Conservation (phyloP, 2,113 vertebrate species). For the Cheilinus undulatus region DNA sequence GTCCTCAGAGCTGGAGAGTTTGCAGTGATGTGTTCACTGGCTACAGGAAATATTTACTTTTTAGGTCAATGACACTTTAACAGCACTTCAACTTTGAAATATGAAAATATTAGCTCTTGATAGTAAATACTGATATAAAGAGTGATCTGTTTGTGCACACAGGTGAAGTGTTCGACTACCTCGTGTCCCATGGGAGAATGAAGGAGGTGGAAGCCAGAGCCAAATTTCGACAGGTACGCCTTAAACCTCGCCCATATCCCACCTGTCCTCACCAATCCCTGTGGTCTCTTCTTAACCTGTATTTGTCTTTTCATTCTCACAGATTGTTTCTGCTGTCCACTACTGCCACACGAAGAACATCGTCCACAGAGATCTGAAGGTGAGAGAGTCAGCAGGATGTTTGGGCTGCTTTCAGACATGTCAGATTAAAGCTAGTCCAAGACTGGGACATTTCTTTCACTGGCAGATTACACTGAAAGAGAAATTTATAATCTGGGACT, state of each 20-base stretch:
- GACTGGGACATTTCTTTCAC: slow-evolving; percentile 36
- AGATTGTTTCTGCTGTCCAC: slow-evolving; percentile 95
- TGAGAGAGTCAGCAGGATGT: slow-evolving; percentile 66
- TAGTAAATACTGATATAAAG: background rate
- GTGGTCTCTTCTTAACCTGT: background rate
- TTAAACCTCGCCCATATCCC: background rate
- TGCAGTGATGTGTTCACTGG: background rate
- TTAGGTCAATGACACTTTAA: background rate
- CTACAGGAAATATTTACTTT: background rate
- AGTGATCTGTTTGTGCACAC: slow-evolving; percentile 3
- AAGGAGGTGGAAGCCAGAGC: slow-evolving; percentile 95
- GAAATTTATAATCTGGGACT: slow-evolving; percentile 64
- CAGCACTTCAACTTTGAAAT: slow-evolving; percentile 6
- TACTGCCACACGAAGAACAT: slow-evolving; percentile 97
- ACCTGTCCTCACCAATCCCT: background rate
- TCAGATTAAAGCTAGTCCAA: slow-evolving; percentile 56
- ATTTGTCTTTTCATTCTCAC: slow-evolving; percentile 59
- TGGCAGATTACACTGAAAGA: slow-evolving; percentile 52
- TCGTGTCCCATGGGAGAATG: slow-evolving; percentile 96
- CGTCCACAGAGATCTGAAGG: slow-evolving; percentile 94
- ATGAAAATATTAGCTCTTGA: slow-evolving; percentile 10
- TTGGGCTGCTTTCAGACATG: slow-evolving; percentile 26
- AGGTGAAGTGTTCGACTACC: slow-evolving; percentile 94
- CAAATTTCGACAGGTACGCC: slow-evolving; percentile 85
- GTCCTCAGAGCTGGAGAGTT: too few relatives aligned